Evolutionary conservation across 2,888 invertebrate species (phyloP).

Genomic region (Pollenia labialis): DNA sequence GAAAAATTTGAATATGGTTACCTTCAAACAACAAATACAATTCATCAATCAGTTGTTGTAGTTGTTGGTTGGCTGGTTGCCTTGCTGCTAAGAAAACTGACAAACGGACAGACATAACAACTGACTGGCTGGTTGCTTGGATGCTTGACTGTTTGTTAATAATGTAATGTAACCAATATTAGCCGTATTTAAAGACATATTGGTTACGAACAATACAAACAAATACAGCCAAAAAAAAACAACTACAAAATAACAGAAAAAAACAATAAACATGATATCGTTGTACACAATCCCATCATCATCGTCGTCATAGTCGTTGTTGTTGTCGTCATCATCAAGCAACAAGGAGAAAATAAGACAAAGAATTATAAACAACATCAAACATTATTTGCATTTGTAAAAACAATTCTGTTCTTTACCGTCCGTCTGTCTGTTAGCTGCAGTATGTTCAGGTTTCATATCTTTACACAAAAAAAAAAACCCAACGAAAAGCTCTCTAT

Average conservation of each 20-base stretch:
- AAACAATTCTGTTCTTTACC: conserved; percentile 44
- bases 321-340: conserved; percentile 77
- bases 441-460: conserved; percentile 65
- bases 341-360: conserved; percentile 23
- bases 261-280: conserved; percentile 60
- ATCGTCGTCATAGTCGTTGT: conserved; percentile 24
- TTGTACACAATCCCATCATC: conserved; percentile 65
- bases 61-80: conserved; percentile 35
- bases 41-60: conserved; percentile 72
- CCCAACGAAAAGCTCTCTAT: conserved; percentile 42
- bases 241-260: conserved; percentile 14
- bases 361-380: conserved; percentile 56
- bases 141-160: conserved; percentile 60
- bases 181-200: conserved; percentile 73
- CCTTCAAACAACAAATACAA: conserved; percentile 71
- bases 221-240: conserved; percentile 18
- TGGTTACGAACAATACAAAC: conserved; percentile 63
- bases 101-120: not conserved
- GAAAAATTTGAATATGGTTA: conserved; percentile 72
- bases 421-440: conserved; percentile 19
- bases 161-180: conserved; percentile 72
- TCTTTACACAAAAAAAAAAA: conserved; percentile 6
- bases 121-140: conserved; percentile 21
- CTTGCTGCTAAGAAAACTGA: conserved; percentile 22
- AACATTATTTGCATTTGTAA: conserved; percentile 81